phyloP scores from a whole-genome alignment of 1,140 invertebrate species.

The Cyclargus thomasi region DNA sequence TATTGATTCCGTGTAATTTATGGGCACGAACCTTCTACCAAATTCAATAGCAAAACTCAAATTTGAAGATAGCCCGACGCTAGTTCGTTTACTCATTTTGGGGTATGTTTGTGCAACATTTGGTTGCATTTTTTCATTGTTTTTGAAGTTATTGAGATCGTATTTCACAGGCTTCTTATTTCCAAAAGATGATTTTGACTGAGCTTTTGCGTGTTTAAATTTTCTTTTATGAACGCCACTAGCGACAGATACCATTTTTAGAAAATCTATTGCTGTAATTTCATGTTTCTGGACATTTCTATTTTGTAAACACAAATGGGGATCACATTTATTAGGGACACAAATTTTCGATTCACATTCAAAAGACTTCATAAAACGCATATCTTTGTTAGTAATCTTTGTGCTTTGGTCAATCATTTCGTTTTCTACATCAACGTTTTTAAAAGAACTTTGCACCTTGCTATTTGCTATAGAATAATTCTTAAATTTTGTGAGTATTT shows the following conservation, averaged over 20 bases:
- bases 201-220: neutral
- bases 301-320: neutral
- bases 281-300: neutral
- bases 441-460: neutral
- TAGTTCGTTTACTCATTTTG: neutral
- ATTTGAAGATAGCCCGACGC: neutral
- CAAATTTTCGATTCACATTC: neutral
- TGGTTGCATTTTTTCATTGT: neutral
- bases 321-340: neutral
- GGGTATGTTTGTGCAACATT: neutral
- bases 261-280: neutral
- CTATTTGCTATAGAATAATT: neutral
- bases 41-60: neutral
- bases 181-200: neutral
- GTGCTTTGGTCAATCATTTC: neutral
- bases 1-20: neutral
- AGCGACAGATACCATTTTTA: neutral
- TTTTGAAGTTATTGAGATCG: neutral
- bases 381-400: neutral
- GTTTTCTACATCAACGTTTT: neutral
- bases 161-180: neutral
- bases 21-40: neutral
- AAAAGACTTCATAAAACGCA: neutral
- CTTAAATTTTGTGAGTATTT: neutral
- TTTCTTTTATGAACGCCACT: neutral